A percentile compares a stretch with the other conserved stretches of the same genome.
Conservation (phyloP, 2,888 invertebrate species). For the Parelbella ahira region DNA sequence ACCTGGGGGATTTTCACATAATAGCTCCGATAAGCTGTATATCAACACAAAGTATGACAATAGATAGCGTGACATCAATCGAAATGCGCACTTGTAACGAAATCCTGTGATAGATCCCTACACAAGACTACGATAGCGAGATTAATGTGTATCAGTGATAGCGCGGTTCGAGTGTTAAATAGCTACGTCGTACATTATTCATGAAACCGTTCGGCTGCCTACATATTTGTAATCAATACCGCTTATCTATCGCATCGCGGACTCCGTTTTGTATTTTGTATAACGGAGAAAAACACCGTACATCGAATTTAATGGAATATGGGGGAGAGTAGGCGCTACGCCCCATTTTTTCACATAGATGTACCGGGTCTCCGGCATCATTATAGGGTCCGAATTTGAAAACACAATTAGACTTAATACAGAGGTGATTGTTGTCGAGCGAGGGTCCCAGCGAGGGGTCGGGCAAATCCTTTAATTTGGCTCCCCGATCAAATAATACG, state of each 20-base stretch:
- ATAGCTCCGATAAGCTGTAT: constrained; percentile 22
- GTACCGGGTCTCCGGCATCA: constrained; percentile 53
- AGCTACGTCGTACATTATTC: constrained; percentile 20
- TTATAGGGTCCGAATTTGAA: constrained; percentile 77
- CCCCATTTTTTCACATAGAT: constrained; percentile 73
- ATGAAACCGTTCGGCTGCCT: constrained; percentile 8
- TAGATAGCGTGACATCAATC: constrained; percentile 30
- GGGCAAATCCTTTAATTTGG: constrained; percentile 80
- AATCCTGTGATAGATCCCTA: constrained; percentile 33
- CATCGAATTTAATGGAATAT: constrained; percentile 66
- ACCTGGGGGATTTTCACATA: constrained; percentile 19
- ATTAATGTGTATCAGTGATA: constrained; percentile 44
- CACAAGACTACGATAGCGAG: constrained; percentile 39
- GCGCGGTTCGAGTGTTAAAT: constrained; percentile 31
- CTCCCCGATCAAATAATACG: constrained; percentile 80
- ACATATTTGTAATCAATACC: constrained; percentile 22
- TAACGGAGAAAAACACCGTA: constrained; percentile 45
- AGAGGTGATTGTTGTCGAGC: constrained; percentile 78
- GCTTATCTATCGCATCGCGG: constrained; percentile 23
- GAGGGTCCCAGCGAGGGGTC: constrained; percentile 74
- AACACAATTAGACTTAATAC: constrained; percentile 81
- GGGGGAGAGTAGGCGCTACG: constrained; percentile 49
- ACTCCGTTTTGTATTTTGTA: constrained; percentile 20
- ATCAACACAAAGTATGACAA: constrained; percentile 22
- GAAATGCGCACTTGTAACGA: constrained; percentile 30